Evolutionary conservation across 1,140 invertebrate genomes (phyloP), one percentile per base, ranked within the genome.

Genomic region (Lethrus apterus): DNA sequence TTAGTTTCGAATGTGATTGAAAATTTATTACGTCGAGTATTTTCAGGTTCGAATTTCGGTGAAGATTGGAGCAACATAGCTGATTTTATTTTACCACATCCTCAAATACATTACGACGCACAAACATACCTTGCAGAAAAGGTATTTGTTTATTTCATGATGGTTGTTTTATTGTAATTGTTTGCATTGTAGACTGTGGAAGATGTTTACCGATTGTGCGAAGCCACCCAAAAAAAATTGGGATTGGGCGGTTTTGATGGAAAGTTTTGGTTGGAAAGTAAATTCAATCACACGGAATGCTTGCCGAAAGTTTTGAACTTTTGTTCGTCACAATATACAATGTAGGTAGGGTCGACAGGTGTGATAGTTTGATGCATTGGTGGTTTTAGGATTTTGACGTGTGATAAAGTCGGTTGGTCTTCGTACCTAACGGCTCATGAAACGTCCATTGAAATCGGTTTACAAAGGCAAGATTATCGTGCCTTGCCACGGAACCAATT

Each of bases 1-100:
- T 79, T 69, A 74, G 61, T 26, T 23, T 7, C 24, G 24, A 26
- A n/a, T 26, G n/a, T 26, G 7, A 26, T 7, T 26, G n/a, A 7
- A n/a, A 26, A 7, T 26, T 26, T 26, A n/a, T 7, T 26, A n/a
- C 5, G n/a, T 26, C 24, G n/a, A 26, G n/a, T 7, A 30, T 54
- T 61, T 57, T 34, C 58, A 79, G 77, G 72, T 52, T 73, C 74
- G 1, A 58, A 77, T 13, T 66, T 70, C 47, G 76, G 75, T 36
- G 68, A 72, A 18, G 77, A 80, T 55, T 81, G 78, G 78, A 75
- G 71, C 3, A 70, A 71, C 48, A 48, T 80, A 33, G 70, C 76
- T 36, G 69, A 77, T 42, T 69, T 70, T 35, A 38, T 75, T 10
- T 52, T 77, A 20, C 75, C 77, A 14, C 63, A 77, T 55, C 64